These are phyloP conservation scores for Danaus chrysippus DNA, from an alignment of 2,888 invertebrate genomes.

Conservation along the genomic window DNA sequence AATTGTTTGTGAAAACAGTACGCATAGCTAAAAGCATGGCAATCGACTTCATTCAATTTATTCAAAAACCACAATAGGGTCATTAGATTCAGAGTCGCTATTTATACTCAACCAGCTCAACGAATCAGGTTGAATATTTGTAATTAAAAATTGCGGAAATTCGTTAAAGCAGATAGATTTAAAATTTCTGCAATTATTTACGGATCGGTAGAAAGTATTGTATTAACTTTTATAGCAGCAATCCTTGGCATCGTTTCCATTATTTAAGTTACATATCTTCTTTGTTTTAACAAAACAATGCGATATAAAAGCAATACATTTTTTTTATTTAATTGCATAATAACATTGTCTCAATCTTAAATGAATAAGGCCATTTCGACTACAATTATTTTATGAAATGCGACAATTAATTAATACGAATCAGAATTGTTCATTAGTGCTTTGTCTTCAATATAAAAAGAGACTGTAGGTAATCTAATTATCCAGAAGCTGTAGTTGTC, in stretches of 20 bases:
- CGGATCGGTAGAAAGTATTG: background rate
- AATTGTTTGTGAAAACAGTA: background rate
- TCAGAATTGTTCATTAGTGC: no score
- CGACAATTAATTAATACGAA: no score
- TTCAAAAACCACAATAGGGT: conserved; percentile 16
- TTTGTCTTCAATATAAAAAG: no score
- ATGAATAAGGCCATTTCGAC: no score
- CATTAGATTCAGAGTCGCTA: conserved; percentile 11
- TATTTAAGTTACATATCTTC: background rate
- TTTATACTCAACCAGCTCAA: conserved; percentile 12
- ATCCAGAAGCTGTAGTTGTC: background rate
- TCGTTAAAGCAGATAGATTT: background rate
- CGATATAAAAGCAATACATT: no score
- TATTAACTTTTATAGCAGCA: background rate
- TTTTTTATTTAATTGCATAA: no score
- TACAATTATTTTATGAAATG: background rate
- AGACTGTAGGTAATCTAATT: background rate
- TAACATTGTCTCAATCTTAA: no score
- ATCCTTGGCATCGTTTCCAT: background rate
- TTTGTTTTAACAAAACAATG: no score
- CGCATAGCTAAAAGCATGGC: background rate
- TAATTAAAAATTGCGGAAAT: conserved; percentile 17
- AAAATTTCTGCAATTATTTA: conserved; percentile 1
- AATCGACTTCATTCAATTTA: background rate
- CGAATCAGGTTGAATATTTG: conserved; percentile 13